Conservation (phyloP, 2,888 invertebrate genomes). For the Caenorhabditis sp. region DNA sequence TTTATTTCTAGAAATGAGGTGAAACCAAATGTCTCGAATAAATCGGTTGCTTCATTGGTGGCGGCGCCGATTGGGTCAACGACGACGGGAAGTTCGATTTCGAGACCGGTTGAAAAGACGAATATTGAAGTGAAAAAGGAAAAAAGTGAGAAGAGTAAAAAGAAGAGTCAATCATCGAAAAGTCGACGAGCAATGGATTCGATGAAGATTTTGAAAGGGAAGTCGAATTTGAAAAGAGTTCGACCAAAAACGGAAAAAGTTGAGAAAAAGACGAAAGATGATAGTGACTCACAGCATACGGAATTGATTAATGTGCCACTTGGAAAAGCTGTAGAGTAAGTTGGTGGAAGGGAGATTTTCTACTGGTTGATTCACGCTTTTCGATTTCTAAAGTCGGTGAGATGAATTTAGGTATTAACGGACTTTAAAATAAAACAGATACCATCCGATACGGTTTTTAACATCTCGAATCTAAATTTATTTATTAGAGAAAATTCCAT, state of each 20-base stretch:
- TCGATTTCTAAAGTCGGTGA: too few relatives aligned
- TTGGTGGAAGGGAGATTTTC: too few relatives aligned
- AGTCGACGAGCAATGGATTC: neutral
- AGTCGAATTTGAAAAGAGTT: neutral
- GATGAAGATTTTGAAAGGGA: neutral
- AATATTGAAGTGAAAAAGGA: neutral
- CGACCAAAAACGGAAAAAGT: neutral
- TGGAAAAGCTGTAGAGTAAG: constrained; percentile 2
- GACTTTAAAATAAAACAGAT: too few relatives aligned
- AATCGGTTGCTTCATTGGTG: neutral
- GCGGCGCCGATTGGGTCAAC: neutral
- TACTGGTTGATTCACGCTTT: too few relatives aligned
- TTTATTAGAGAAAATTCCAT: too few relatives aligned
- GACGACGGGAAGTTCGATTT: neutral
- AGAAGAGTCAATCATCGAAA: neutral
- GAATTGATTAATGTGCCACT: neutral
- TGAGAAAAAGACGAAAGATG: neutral
- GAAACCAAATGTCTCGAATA: too few relatives aligned
- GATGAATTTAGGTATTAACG: too few relatives aligned
- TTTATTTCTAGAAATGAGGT: too few relatives aligned
- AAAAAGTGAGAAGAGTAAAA: neutral
- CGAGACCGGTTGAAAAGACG: neutral
- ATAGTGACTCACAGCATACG: neutral
- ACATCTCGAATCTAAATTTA: too few relatives aligned
- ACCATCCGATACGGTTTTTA: too few relatives aligned